phyloP scores from a whole-genome alignment of 2,113 vertebrate species.

The Cercopithecus mona region DNA sequence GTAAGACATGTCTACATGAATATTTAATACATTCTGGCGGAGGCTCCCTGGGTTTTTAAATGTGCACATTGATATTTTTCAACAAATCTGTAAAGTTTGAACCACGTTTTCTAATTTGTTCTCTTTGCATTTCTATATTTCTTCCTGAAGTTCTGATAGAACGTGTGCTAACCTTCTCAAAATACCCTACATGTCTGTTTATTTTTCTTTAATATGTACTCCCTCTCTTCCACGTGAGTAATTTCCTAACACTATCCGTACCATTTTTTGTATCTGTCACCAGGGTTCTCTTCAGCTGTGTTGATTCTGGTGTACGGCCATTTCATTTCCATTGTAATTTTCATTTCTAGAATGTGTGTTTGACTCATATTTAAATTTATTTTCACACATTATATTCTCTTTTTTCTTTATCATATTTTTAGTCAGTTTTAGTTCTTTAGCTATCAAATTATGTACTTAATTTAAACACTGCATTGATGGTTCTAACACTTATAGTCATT shows the following conservation, averaged over 20 bases:
- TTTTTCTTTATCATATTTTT: background rate
- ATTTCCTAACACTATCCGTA: background rate
- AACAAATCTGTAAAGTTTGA: background rate
- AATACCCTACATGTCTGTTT: no score
- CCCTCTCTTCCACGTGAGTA: accelerated
- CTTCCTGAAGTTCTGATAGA: background rate
- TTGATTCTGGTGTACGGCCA: background rate
- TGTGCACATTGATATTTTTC: background rate
- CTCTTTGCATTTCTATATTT: accelerated
- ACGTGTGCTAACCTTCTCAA: no score
- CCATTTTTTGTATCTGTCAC: background rate
- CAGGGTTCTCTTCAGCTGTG: background rate
- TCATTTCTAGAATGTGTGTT: background rate
- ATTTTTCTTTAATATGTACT: background rate
- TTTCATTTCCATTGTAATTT: background rate
- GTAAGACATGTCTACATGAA: background rate
- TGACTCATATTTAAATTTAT: background rate
- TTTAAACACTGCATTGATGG: background rate
- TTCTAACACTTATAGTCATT: background rate
- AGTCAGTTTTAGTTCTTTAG: background rate
- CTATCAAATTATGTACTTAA: background rate
- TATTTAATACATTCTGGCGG: background rate
- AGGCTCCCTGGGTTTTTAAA: background rate
- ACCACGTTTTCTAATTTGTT: background rate
- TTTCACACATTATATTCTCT: background rate